Evolutionary conservation across 1,140 invertebrate species (phyloP).

Genomic region (Drosophila sulfurigaster): DNA sequence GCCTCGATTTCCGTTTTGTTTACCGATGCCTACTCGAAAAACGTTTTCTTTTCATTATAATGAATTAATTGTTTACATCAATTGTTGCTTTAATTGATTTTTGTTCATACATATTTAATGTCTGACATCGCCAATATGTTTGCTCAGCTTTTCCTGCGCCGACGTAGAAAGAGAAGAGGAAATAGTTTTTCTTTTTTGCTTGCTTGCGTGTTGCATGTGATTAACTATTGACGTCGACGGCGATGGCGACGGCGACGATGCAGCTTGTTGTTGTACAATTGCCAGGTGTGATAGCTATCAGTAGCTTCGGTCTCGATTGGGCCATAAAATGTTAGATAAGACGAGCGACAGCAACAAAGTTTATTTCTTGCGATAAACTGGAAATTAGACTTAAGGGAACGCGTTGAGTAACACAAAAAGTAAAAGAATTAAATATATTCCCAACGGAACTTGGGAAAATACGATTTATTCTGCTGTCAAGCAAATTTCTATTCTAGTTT

Average conservation of each 20-base stretch:
- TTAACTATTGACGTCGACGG: slow-evolving; percentile 44
- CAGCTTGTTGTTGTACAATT: slow-evolving; percentile 18
- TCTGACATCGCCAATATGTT: slow-evolving; percentile 31
- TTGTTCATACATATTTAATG: slow-evolving; percentile 63
- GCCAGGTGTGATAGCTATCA: slow-evolving; percentile 57
- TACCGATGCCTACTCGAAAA: slow-evolving; percentile 28
- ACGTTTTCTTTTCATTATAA: slow-evolving; percentile 72
- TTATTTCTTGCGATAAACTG: background rate
- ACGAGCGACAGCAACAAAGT: background rate
- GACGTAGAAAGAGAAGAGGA: background rate
- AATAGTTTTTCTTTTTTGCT: background rate
- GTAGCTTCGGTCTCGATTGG: slow-evolving; percentile 32
- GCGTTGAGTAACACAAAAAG: background rate
- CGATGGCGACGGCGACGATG: slow-evolving; percentile 12
- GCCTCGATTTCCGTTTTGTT: slow-evolving; percentile 12
- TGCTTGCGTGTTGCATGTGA: slow-evolving; percentile 66
- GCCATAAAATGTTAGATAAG: slow-evolving; percentile 35
- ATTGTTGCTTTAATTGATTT: slow-evolving; percentile 41
- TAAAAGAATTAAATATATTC: background rate
- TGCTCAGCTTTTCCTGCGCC: slow-evolving; percentile 28
- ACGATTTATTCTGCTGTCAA: background rate
- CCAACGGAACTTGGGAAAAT: background rate
- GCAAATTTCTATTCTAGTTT: too few species aligned
- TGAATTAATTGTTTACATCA: slow-evolving; percentile 62
- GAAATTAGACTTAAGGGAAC: background rate